Evolutionary conservation across 2,113 vertebrate genomes (phyloP).

Genomic region (Coreoperca whiteheadi): DNA sequence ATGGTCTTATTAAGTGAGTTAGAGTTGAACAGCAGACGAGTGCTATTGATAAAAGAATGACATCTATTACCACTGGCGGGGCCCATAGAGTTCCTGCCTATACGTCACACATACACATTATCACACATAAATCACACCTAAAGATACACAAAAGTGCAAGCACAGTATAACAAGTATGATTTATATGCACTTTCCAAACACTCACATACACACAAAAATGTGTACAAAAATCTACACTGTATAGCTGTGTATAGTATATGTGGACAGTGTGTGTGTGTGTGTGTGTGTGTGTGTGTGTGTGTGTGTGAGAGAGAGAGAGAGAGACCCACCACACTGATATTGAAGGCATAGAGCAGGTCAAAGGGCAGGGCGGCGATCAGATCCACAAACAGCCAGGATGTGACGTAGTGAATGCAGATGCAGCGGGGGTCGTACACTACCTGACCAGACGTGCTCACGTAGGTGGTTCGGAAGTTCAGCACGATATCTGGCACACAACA

Average conservation of each 20-base stretch:
- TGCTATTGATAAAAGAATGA: not conserved
- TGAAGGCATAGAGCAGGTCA: constrained; percentile 88
- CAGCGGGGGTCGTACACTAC: constrained; percentile 87
- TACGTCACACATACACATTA: not conserved
- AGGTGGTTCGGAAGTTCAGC: constrained; percentile 87
- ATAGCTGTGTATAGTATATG: not conserved
- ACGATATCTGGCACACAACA: constrained; percentile 79
- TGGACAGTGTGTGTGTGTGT: not conserved
- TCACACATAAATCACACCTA: not conserved
- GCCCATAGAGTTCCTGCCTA: not conserved
- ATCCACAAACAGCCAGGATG: constrained; percentile 88
- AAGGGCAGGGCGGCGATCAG: constrained; percentile 88
- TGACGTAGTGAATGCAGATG: constrained; percentile 88
- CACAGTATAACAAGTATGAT: not conserved
- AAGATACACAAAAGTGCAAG: not conserved
- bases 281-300: not conserved
- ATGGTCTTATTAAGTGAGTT: constrained; percentile 14
- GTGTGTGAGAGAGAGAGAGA: not conserved
- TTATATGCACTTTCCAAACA: not conserved
- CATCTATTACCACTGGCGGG: not conserved
- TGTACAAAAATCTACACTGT: not conserved
- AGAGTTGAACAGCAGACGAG: constrained; percentile 1
- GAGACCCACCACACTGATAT: constrained; percentile 87
- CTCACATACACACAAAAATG: not conserved
- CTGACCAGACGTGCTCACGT: constrained; percentile 88